Conservation (phyloP, 2,888 invertebrate genomes). For the Amiota communis region DNA sequence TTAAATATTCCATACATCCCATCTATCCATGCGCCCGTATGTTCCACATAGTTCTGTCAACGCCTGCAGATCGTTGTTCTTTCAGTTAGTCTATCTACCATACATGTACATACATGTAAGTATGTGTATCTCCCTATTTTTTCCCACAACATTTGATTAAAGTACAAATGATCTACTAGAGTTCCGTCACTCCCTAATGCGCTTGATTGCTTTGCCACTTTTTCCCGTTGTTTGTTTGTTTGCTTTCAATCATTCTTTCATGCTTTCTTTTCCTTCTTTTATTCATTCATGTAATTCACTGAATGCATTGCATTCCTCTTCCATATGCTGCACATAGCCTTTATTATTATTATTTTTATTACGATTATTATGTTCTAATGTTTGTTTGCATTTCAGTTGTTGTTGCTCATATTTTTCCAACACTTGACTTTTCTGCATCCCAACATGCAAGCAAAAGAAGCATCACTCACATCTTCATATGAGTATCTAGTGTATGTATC, state of each 20-base stretch:
- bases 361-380: background rate
- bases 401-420: constrained; percentile 46
- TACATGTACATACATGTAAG: too few species aligned
- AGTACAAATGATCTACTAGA: constrained; percentile 13
- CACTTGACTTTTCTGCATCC: constrained; percentile 56
- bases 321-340: constrained; percentile 21
- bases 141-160: constrained; percentile 26
- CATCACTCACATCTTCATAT: constrained; percentile 32
- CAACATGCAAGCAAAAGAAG: constrained; percentile 40
- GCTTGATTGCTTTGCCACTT: background rate
- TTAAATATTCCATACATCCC: background rate
- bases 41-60: constrained; percentile 10
- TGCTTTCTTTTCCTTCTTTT: background rate
- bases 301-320: background rate
- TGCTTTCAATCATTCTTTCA: background rate
- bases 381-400: constrained; percentile 31
- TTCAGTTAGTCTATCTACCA: background rate
- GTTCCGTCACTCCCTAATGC: background rate
- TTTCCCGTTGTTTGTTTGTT: background rate
- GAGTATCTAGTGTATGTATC: too few species aligned
- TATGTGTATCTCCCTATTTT: background rate
- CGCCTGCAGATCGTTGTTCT: constrained; percentile 5
- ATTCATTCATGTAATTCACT: constrained; percentile 11
- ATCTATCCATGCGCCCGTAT: background rate
- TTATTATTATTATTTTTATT: constrained; percentile 12